These are phyloP conservation scores for Potamarius usumacintae DNA, from an alignment of 2,113 vertebrate species.

Conservation along the genomic window DNA sequence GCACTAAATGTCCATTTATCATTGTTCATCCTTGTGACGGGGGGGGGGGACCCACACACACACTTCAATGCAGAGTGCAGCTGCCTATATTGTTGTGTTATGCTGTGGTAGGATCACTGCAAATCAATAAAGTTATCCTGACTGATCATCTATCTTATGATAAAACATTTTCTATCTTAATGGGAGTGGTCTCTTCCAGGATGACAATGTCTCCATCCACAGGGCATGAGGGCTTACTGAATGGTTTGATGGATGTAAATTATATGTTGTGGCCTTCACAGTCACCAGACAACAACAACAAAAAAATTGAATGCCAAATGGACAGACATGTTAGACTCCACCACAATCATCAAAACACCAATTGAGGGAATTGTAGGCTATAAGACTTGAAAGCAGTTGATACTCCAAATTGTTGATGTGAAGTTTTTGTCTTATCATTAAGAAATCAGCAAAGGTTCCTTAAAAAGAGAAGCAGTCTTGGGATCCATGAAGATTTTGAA, in stretches of 20 bases:
- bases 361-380: background rate
- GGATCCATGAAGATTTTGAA: background rate
- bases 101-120: background rate
- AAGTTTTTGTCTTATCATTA: background rate
- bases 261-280: background rate
- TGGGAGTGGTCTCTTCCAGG: background rate
- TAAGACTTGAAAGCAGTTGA: background rate
- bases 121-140: background rate
- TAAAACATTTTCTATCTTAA: background rate
- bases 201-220: background rate
- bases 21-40: conserved; percentile 33
- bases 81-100: conserved; percentile 25
- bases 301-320: background rate
- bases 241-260: background rate
- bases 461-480: background rate
- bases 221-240: background rate
- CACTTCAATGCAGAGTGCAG: background rate
- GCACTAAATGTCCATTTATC: conserved; percentile 40
- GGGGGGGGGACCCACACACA: conserved; percentile 8
- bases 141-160: background rate
- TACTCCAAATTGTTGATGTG: background rate
- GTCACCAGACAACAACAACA: conserved; percentile 1
- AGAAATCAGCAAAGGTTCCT: background rate
- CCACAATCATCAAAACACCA: background rate
- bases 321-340: background rate